Evolutionary conservation across 23 tunicate species (phyloP), one percentile per base, ranked within the genome.

Genomic region (Trididemnum clinides): DNA sequence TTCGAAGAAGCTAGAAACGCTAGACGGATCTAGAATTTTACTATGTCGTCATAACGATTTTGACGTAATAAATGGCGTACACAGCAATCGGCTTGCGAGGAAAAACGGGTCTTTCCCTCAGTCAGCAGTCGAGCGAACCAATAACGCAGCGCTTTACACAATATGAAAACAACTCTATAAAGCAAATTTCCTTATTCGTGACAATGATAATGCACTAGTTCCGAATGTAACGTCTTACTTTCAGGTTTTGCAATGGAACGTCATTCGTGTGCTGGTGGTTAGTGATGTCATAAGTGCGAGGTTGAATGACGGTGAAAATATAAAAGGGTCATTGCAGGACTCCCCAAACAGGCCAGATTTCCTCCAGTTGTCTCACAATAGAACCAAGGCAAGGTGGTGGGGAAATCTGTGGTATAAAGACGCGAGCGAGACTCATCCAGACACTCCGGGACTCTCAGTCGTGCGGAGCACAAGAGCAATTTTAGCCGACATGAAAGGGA

Each of bases 281-380:
- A 86, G 90, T 64, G 84, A 86, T 78, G 84, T 86, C 77, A 50
- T 86, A 2, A 77, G 31, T 65, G 90, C 65, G 33, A 81, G 90
- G 18, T 22, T 78, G 1, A 86, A 86, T 39, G 82, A 86, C 77
- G 90, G 83, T 33, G 65, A 27, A 28, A 86, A 86, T 66, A 77
- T 86, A 65, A 64, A 20, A 22, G 90, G 78, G 3, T 12, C 63
- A 0, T 35, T 77, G 22, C 84, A 64, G 30, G 90, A 64, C 66
- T 34, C 78, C 39, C 84, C 84, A n/a, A 34, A 7, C 23, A 36
- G 57, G 57, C 80, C 80, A 2, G 30, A 37, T 2, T 36, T 23
- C 31, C 5, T 22, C 28, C 6, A 36, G 3, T 27, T 73, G 26
- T 36, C 80, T 28, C 80, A 73, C 25, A 30, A 73, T 2, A 2